Evolutionary conservation across 2,797 vertebrate species (phyloP), one percentile per base, ranked within the genome.

Genomic region (Anolis apletophallus): DNA sequence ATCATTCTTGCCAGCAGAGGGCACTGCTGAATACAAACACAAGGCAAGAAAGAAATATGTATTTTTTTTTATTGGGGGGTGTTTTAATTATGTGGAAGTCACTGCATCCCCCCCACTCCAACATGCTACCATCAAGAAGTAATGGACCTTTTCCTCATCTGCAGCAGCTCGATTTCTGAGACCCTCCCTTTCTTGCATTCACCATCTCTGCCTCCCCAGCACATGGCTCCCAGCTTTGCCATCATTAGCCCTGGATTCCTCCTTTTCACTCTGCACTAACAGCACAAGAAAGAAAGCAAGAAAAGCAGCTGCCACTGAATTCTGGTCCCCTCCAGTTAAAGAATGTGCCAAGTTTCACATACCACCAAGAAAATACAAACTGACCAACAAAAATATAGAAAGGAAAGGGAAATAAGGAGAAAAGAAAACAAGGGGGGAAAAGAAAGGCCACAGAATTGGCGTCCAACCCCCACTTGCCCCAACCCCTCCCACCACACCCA

Each of bases 341-440:
- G 67, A 85, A 84, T 73, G 29, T 11, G 61, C 83, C 80, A 89
- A 79, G n/a, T 74, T 87, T 86, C 88, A 86, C 84, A 89, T 80
- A 85, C 80, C 84, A 89, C 88, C 80, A 89, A 83, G 76, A 83
- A 83, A 77, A 83, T 83, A 87, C 81, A 87, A 87, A 83, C 69
- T 34, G 76, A 83, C 75, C 86, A 84, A 87, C 75, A 71, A 73
- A 82, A 73, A 55, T 10, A 77, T 21, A 71, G 61, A 50, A 61
- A 34, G 34, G 13, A 16, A 78, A 36, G 14, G n/a, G n/a, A 75
- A 52, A 52, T n/a, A 21, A 69, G 32, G 36, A n/a, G 36, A 36
- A 52, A 34, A 26, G 57, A 46, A 64, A 80, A 34, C 32, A 67
- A 50, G 55, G 36, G 34, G 29, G n/a, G 32, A 77, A 72, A 81